Conservation (phyloP, 2,797 vertebrate genomes). For the Apogon hyalosoma region DNA sequence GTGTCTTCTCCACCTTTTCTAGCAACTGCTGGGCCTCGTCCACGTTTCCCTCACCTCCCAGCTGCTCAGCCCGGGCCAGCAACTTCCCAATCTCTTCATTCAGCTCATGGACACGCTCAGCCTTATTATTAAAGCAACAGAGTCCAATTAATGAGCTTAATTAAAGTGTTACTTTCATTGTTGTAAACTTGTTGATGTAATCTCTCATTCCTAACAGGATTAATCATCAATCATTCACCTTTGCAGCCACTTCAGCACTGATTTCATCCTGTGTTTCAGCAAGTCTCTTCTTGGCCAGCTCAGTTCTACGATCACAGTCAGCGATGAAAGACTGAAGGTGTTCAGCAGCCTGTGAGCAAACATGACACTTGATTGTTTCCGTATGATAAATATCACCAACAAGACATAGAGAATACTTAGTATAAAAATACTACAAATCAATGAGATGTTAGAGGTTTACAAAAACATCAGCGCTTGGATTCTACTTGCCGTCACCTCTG, state of each 20-base stretch:
- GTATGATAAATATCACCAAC: too few relatives aligned
- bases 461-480: too few relatives aligned
- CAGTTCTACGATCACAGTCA: constrained; percentile 96
- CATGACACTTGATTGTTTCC: too few relatives aligned
- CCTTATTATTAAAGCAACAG: constrained; percentile 75
- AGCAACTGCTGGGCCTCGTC: constrained; percentile 97
- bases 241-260: constrained; percentile 97
- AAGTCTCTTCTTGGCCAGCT: constrained; percentile 96
- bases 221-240: constrained; percentile 80
- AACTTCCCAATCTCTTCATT: constrained; percentile 99
- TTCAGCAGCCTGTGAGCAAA: constrained; percentile 89
- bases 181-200: too few relatives aligned
- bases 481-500: too few relatives aligned
- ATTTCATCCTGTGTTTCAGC: constrained; percentile 99
- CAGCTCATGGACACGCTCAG: constrained; percentile 97
- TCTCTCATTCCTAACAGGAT: too few relatives aligned
- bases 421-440: too few relatives aligned
- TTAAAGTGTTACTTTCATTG: too few relatives aligned
- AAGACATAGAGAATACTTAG: too few relatives aligned
- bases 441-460: too few relatives aligned
- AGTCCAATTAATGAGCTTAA: neutral
- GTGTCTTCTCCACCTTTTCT: constrained; percentile 97
- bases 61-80: constrained; percentile 96
- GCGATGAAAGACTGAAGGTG: constrained; percentile 98
- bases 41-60: constrained; percentile 97